These are phyloP conservation scores for Notodonta dromedarius DNA, from an alignment of 2,888 invertebrate species.

Conservation along the genomic window DNA sequence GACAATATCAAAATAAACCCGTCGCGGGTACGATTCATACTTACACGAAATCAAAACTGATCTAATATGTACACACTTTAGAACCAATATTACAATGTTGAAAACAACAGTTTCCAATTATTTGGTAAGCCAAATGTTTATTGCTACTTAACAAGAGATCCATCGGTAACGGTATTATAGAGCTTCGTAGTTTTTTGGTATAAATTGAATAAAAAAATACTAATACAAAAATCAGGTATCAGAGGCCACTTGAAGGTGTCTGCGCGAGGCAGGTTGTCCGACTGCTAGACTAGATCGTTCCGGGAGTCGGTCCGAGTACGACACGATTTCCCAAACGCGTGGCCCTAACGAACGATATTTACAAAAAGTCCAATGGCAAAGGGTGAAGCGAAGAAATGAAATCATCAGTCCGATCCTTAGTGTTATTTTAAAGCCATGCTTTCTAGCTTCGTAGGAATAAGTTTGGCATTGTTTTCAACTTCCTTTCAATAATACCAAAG, in stretches of 20 bases:
- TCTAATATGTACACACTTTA: conserved; percentile 74
- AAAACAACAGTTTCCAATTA: conserved; percentile 67
- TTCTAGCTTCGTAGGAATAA: conserved; percentile 63
- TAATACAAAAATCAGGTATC: conserved; percentile 75
- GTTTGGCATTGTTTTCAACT: conserved; percentile 66
- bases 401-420: conserved; percentile 68
- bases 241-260: conserved; percentile 42
- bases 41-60: conserved; percentile 64
- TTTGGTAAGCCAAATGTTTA: conserved; percentile 75
- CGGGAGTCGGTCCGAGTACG: conserved; percentile 49
- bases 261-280: conserved; percentile 23
- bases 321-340: conserved; percentile 24
- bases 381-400: conserved; percentile 45
- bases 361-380: conserved; percentile 69
- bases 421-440: conserved; percentile 70
- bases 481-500: conserved; percentile 50
- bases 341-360: conserved; percentile 63
- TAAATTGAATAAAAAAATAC: conserved; percentile 73
- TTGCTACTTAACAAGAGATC: conserved; percentile 76
- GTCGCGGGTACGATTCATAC: conserved; percentile 49
- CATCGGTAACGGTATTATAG: conserved; percentile 81
- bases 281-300: conserved; percentile 70
- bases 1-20: conserved; percentile 71
- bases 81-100: conserved; percentile 63
- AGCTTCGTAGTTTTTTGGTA: conserved; percentile 81